Evolutionary conservation across 2,797 vertebrate species (phyloP).

Genomic region (Oreochromis grahami): DNA sequence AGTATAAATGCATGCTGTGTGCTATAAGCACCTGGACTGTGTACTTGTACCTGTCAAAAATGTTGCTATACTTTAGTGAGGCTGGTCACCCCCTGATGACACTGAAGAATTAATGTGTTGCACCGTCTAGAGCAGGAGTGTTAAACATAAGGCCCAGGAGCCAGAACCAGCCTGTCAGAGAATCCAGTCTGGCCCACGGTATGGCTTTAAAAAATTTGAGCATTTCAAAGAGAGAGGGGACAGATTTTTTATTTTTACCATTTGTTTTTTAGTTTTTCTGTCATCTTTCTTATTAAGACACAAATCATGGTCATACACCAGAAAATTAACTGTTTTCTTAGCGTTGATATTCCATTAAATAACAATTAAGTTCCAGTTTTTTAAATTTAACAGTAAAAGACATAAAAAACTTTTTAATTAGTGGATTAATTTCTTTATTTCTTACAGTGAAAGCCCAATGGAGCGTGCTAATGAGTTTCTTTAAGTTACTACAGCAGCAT

Average conservation of each 20-base stretch:
- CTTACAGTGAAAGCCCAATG: not conserved
- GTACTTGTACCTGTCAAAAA: not conserved
- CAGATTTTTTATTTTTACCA: not conserved
- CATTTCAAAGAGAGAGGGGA: not conserved
- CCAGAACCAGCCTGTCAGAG: not conserved
- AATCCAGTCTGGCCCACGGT: not conserved
- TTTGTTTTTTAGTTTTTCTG: not conserved
- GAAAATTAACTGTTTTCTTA: not conserved
- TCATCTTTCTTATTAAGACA: not conserved
- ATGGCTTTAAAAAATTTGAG: not conserved
- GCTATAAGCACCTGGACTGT: not conserved
- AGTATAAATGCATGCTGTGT: not conserved
- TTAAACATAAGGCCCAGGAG: not conserved
- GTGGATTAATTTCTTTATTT: not conserved
- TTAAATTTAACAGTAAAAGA: not conserved
- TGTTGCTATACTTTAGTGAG: not conserved
- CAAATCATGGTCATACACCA: not conserved
- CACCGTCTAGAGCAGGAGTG: not conserved
- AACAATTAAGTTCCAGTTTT: not conserved
- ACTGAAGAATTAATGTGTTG: not conserved
- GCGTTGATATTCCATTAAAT: not conserved
- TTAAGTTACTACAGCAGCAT: not conserved
- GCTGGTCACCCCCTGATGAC: not conserved
- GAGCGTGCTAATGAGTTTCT: not conserved
- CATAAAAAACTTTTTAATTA: not conserved